These are phyloP conservation scores for Sapayoa aenigma DNA, from an alignment of 2,113 vertebrate genomes.

Conservation along the genomic window DNA sequence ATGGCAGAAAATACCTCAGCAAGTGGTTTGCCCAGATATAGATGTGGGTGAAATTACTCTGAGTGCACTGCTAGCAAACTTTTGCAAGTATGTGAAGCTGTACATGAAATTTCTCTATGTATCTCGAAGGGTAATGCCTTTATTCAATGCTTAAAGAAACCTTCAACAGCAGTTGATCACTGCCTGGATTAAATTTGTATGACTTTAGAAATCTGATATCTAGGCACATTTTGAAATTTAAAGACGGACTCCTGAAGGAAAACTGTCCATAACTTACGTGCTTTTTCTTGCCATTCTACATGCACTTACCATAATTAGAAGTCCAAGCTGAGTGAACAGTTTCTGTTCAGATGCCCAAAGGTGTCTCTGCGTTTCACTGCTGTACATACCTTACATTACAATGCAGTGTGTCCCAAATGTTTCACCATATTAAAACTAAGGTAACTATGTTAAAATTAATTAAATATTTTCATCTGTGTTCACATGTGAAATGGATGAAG, in stretches of 20 bases:
- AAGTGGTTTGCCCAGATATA: slow-evolving; percentile 33
- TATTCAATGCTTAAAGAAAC: background rate
- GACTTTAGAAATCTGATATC: background rate
- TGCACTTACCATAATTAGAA: background rate
- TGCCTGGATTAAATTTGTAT: background rate
- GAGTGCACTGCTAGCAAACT: background rate
- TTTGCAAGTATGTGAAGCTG: background rate
- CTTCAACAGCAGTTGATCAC: background rate
- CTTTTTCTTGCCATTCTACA: background rate
- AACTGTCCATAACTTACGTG: fast-evolving
- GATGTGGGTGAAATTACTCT: background rate
- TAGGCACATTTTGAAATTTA: background rate
- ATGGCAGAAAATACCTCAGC: slow-evolving; percentile 47
- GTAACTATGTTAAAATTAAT: background rate
- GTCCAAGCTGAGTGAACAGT: background rate
- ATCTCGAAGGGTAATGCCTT: background rate
- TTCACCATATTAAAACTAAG: background rate
- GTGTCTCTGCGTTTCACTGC: background rate
- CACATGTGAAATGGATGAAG: background rate
- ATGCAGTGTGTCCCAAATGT: background rate
- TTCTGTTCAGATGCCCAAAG: background rate
- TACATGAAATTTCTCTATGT: background rate
- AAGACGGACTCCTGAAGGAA: background rate
- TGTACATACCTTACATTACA: background rate
- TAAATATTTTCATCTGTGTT: background rate